Evolutionary conservation across 1,140 invertebrate species (phyloP).

Genomic region (Drosophila saltans): DNA sequence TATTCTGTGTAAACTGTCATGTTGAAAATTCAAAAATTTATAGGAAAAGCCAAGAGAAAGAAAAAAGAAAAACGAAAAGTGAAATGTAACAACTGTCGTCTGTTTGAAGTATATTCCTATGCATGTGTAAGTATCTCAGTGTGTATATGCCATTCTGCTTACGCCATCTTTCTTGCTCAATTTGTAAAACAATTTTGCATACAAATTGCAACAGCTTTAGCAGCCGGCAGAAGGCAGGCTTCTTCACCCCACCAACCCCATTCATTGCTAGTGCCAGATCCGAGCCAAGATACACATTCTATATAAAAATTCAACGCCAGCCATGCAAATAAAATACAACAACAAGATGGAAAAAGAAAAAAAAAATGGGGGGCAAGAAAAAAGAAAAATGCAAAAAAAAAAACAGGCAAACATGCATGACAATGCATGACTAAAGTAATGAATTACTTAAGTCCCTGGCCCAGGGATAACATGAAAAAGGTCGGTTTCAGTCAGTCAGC

Average conservation of each 20-base stretch:
- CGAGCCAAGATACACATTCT: conserved; percentile 40
- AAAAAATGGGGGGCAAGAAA: background rate
- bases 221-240: background rate
- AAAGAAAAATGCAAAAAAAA: background rate
- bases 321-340: conserved; percentile 38
- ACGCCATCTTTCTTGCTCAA: conserved; percentile 80
- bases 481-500: conserved; percentile 21
- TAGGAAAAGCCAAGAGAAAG: conserved; percentile 39
- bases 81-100: conserved; percentile 56
- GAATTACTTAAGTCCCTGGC: conserved; percentile 74
- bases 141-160: conserved; percentile 61
- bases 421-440: conserved; percentile 81
- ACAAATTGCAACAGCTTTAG: conserved; percentile 77
- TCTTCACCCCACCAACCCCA: conserved; percentile 47
- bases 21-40: conserved; percentile 65
- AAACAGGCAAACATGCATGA: conserved; percentile 46
- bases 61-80: conserved; percentile 38
- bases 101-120: conserved; percentile 21
- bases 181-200: conserved; percentile 82
- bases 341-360: conserved; percentile 15
- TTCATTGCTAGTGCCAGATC: conserved; percentile 45
- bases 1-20: conserved; percentile 31
- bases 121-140: conserved; percentile 26
- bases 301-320: conserved; percentile 73
- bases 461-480: conserved; percentile 24